Evolutionary conservation across 2,113 vertebrate genomes (phyloP).

Genomic region (Paramisgurnus dabryanus): DNA sequence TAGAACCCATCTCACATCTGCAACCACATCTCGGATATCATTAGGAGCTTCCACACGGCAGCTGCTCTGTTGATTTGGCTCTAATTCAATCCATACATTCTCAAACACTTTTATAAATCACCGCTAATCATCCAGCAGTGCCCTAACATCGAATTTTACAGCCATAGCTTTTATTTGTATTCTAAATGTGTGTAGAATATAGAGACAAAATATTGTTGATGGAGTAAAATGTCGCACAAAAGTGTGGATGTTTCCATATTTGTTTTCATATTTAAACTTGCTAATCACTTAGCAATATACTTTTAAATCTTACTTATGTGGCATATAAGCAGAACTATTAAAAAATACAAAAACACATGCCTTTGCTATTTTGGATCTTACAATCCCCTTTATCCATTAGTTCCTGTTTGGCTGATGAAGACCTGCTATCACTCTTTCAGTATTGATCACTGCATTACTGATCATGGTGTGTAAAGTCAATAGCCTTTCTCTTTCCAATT

Average conservation of each 20-base stretch:
- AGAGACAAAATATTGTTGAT: no score
- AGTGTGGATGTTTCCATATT: no score
- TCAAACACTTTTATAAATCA: slow-evolving; percentile 31
- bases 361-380: background rate
- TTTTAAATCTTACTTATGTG: no score
- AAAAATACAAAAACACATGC: no score
- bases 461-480: background rate
- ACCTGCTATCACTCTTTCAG: background rate
- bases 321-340: no score
- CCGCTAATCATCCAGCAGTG: background rate
- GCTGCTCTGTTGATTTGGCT: slow-evolving; percentile 19
- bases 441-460: background rate
- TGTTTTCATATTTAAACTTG: no score
- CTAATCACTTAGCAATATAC: no score
- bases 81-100: slow-evolving; percentile 17
- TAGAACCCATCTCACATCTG: slow-evolving; percentile 38
- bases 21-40: slow-evolving; percentile 18
- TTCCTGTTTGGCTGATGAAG: background rate
- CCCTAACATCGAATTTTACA: background rate
- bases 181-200: no score
- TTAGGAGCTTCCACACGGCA: slow-evolving; percentile 19
- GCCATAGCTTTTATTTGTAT: no score
- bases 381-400: no score
- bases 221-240: no score
- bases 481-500: background rate